Base-by-base conservation (phyloP, 2,888 invertebrate species). In the Drosophila nr. perissopoda region DNA sequence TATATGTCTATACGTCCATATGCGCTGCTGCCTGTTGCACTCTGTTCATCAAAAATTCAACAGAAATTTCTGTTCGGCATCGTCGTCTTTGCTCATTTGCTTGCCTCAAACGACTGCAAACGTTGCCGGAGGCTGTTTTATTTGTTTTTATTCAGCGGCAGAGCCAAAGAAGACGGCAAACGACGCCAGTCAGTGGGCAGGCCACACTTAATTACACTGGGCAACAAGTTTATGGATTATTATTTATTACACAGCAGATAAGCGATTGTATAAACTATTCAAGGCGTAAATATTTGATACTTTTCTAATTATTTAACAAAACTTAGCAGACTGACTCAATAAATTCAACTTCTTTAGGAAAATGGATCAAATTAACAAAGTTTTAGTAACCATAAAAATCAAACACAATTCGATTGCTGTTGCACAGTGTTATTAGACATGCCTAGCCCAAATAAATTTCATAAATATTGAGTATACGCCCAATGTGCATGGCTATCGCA, bases 391-490 rank as follows among this genome's bases (percentile, higher is more conserved):
- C 5, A 49, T 16, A 13, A 51, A 38, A 29, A 54, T 13, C 16
- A 34, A 21, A 18, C 4, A n/a, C 38, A 40, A 40, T 25, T 10
- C 6, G 10, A n/a, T 36, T 18, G 21, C 38, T 76, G 87, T 65
- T 74, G 76, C 18, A 49, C 18, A 78, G 83, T 87, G 86, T 67
- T 49, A 54, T 21, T 51, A n/a, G 34, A 52, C 83, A 66, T 78
- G 87, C 68, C 87, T 31, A 74, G 76, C 89, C 81, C 87, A 76
- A 76, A 80, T 58, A 73, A 63, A 72, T 67, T 72, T 77, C 82
- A 89, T 87, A 78, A 87, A 85, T 87, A 80, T 84, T 82, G 73
- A 89, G 79, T 67, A 87, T 89, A 89, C 89, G 89, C 84, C 84
- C 68, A 65, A 54, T 68, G 54, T 72, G 67, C 49, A 38, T 36